These are phyloP conservation scores for Sylvia borin DNA, from an alignment of 2,797 vertebrate genomes.

Conservation along the genomic window DNA sequence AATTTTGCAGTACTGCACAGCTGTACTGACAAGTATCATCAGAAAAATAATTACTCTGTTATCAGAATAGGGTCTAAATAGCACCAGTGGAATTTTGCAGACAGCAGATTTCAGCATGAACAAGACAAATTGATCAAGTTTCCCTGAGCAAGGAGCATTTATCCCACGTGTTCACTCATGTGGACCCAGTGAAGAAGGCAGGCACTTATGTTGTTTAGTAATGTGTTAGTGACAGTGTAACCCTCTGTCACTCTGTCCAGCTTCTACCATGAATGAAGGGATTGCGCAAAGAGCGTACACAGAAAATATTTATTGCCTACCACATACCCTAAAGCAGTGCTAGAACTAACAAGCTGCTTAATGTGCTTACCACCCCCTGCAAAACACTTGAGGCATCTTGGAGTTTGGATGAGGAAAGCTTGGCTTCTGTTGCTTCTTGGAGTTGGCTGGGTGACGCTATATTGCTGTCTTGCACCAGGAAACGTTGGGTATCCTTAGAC, in stretches of 20 bases:
- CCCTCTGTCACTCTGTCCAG: not conserved
- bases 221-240: not conserved
- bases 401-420: not conserved
- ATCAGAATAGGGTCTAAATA: conserved; percentile 1
- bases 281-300: not conserved
- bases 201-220: not conserved
- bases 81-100: not conserved
- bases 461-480: not conserved
- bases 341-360: not conserved
- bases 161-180: rapidly evolving
- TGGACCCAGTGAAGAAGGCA: not conserved
- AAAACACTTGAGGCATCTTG: not conserved
- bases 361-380: not conserved
- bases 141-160: not conserved
- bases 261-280: not conserved
- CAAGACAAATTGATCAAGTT: not conserved
- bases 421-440: not conserved
- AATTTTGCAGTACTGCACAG: conserved; percentile 9
- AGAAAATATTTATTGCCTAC: not conserved
- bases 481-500: not conserved
- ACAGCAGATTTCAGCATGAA: not conserved
- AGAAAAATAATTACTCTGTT: conserved; percentile 14
- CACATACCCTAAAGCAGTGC: not conserved
- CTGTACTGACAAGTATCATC: conserved; percentile 20
- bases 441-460: not conserved